phyloP scores from a whole-genome alignment of 2,888 invertebrate genomes.

The Dasypolia templi region DNA sequence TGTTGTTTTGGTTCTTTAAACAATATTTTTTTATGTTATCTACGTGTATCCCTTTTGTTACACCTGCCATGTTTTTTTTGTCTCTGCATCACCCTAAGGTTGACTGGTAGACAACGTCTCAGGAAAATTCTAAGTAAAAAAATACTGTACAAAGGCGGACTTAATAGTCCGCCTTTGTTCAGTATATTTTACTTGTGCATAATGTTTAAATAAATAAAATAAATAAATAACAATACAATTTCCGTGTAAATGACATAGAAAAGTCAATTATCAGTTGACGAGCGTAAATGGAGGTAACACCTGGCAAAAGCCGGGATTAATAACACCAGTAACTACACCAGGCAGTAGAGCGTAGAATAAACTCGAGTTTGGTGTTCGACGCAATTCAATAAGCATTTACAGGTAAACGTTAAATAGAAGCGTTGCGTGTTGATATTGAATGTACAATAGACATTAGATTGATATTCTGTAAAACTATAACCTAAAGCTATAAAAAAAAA shows the following conservation, averaged over 20 bases:
- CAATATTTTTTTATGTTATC: too few species aligned
- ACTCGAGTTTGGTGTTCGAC: not conserved
- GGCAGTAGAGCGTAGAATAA: not conserved
- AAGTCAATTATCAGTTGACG: too few species aligned
- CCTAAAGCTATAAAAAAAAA: not conserved
- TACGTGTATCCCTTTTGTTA: too few species aligned
- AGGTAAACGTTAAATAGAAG: slow-evolving; percentile 11
- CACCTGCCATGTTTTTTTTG: too few species aligned
- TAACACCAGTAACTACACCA: not conserved
- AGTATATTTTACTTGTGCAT: too few species aligned
- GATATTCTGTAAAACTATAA: slow-evolving; percentile 17
- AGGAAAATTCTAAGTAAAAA: too few species aligned
- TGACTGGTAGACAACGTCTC: too few species aligned
- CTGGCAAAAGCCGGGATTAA: not conserved
- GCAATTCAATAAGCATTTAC: slow-evolving; percentile 3
- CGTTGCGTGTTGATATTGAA: slow-evolving; percentile 13
- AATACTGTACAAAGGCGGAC: too few species aligned
- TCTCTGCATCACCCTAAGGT: too few species aligned
- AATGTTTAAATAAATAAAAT: too few species aligned
- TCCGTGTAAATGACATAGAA: not conserved
- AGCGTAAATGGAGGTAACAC: not conserved
- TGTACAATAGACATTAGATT: not conserved
- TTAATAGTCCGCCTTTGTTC: too few species aligned
- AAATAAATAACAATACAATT: not conserved
- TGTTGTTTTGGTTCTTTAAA: too few species aligned